These are phyloP conservation scores for Dioctria linearis DNA, from an alignment of 2,888 invertebrate genomes.

Conservation along the genomic window DNA sequence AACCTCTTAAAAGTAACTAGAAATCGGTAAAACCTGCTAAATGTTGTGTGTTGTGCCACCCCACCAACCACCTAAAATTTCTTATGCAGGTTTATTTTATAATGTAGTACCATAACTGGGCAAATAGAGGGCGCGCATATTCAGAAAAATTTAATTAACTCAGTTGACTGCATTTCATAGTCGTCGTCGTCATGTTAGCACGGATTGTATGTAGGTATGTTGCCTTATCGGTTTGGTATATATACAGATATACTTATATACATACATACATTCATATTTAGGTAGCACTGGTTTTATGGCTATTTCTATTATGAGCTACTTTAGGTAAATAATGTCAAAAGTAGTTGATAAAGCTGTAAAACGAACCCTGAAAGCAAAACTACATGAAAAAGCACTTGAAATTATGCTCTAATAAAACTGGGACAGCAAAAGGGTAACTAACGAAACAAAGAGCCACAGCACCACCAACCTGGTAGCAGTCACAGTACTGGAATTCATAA, in stretches of 20 bases:
- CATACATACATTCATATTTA: too few relatives aligned
- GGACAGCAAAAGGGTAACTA: not conserved
- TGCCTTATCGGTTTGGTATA: too few relatives aligned
- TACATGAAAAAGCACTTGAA: slow-evolving; percentile 50
- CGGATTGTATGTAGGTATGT: not conserved
- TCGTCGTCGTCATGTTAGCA: slow-evolving; percentile 31
- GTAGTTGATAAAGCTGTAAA: slow-evolving; percentile 47
- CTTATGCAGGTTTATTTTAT: too few relatives aligned
- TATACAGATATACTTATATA: too few relatives aligned
- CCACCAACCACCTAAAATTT: too few relatives aligned
- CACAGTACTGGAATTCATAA: slow-evolving; percentile 5
- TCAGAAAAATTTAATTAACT: slow-evolving; percentile 50
- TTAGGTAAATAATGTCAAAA: slow-evolving; percentile 44
- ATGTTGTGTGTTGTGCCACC: not conserved
- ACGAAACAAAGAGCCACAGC: not conserved
- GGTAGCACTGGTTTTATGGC: slow-evolving; percentile 26
- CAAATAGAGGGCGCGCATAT: slow-evolving; percentile 22
- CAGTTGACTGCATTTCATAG: slow-evolving; percentile 48
- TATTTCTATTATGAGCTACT: slow-evolving; percentile 31
- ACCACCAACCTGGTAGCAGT: slow-evolving; percentile 20
- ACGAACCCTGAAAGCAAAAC: slow-evolving; percentile 33
- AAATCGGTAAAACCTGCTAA: slow-evolving; percentile 42
- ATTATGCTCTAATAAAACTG: slow-evolving; percentile 46
- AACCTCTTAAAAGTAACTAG: slow-evolving; percentile 34
- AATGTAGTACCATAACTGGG: not conserved